Conservation (phyloP, 2,113 vertebrate genomes). For the Cynopterus brachyotis region DNA sequence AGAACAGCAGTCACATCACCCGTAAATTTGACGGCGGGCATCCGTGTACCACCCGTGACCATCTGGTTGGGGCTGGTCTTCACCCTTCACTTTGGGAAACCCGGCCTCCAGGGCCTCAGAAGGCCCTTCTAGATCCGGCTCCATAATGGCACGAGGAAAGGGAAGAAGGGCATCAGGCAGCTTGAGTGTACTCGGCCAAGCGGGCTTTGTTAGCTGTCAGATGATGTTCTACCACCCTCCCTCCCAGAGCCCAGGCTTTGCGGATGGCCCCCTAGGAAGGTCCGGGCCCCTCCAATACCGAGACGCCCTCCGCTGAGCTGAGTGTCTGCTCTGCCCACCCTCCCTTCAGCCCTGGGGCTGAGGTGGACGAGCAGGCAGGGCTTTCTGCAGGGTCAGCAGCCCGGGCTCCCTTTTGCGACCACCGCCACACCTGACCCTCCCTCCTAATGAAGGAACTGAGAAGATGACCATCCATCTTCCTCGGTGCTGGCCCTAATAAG, state of each 20-base stretch:
- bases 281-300: no score
- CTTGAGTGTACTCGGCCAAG: rapidly evolving
- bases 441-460: constrained; percentile 75
- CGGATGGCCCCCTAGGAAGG: rapidly evolving
- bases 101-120: background rate
- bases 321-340: rapidly evolving
- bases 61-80: background rate
- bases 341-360: background rate
- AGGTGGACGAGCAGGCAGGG: rapidly evolving
- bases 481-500: constrained; percentile 82
- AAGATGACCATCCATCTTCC: constrained; percentile 76
- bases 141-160: rapidly evolving
- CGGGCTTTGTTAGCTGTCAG: rapidly evolving
- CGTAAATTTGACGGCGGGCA: rapidly evolving
- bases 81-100: rapidly evolving
- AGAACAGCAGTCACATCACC: rapidly evolving
- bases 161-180: background rate
- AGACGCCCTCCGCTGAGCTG: no score
- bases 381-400: constrained; percentile 72
- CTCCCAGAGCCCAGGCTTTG: rapidly evolving
- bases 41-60: rapidly evolving
- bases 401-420: background rate
- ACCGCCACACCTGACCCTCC: background rate
- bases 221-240: rapidly evolving
- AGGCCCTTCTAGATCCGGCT: background rate